Evolutionary conservation across 2,888 invertebrate species (phyloP), one percentile per base, ranked within the genome.

Genomic region (Pyrocoelia pectoralis): DNA sequence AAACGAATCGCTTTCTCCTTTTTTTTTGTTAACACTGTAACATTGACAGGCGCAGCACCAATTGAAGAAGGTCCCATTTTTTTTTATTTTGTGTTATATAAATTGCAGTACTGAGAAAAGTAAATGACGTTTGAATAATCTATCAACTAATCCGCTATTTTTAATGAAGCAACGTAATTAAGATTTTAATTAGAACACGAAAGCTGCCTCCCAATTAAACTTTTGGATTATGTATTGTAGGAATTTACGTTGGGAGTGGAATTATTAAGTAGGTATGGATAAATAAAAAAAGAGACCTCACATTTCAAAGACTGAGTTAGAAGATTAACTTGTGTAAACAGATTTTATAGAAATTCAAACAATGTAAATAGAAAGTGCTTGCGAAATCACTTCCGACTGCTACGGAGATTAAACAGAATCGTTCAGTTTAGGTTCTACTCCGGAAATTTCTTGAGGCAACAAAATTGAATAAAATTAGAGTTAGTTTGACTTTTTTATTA

Each of bases 1-100:
- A 50, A 50, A 43, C 4, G 24, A 29, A 40, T 62, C 50, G 49
- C 40, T 46, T 58, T 50, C 43, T 48, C 50, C 51, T 41, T 24
- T 43, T 56, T 68, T 68, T 59, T n/a, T n/a, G n/a, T 56, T 72
- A 70, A 72, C 69, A 72, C 72, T 68, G 66, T 70, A 74, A 73
- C 73, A 74, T 73, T 73, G 71, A 74, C 72, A 74, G 73, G 68
- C 72, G 73, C 74, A 71, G 73, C 68, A 68, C 17, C 12, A 17
- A 19, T 19, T 49, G 24, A 69, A 69, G 64, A 55, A 29, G 12
- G 13, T 48, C 13, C 12, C 13, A 14, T n/a, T 40, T 18, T 55
- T 6, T 24, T 3, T 24, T 5, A 24, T 5, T 24, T 24, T 24
- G 24, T 15, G 18, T 17, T 46, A 17, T 29, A 24, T 33, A 48